Conservation (phyloP, 2,888 invertebrate genomes). For the Drosophila rellima region DNA sequence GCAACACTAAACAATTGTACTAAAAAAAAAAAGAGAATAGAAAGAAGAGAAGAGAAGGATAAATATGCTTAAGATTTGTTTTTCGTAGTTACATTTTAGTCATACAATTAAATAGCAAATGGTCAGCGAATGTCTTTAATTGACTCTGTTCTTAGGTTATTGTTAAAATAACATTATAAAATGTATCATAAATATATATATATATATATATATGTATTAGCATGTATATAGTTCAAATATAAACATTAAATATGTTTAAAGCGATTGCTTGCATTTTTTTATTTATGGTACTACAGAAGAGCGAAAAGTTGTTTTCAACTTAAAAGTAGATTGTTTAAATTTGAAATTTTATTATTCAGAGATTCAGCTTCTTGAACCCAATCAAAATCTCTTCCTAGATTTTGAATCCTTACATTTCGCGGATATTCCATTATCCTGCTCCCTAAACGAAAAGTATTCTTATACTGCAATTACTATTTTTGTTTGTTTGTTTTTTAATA, state of each 20-base stretch:
- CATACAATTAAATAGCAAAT: constrained; percentile 36
- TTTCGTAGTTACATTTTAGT: constrained; percentile 69
- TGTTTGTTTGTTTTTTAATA: neutral
- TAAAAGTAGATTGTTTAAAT: neutral
- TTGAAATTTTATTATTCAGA: too few relatives aligned
- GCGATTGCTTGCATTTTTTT: neutral
- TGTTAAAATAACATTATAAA: constrained; percentile 32
- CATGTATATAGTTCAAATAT: constrained; percentile 47
- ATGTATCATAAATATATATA: too few relatives aligned
- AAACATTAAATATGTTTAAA: constrained; percentile 20
- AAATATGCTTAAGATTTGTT: constrained; percentile 58
- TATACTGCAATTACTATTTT: too few relatives aligned
- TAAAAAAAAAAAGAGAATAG: constrained; percentile 8
- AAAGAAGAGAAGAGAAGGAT: neutral
- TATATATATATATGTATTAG: constrained; percentile 27
- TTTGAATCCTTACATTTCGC: too few relatives aligned
- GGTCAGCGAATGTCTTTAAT: constrained; percentile 13
- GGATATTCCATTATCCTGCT: too few relatives aligned
- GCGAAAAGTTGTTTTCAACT: neutral
- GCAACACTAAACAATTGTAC: constrained; percentile 1
- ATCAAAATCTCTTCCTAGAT: too few relatives aligned
- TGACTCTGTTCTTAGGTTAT: constrained; percentile 45
- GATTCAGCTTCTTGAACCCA: too few relatives aligned
- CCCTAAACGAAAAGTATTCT: neutral
- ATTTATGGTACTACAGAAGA: neutral